Conservation (phyloP, 2,888 invertebrate genomes). For the Drosophila vallismaia region DNA sequence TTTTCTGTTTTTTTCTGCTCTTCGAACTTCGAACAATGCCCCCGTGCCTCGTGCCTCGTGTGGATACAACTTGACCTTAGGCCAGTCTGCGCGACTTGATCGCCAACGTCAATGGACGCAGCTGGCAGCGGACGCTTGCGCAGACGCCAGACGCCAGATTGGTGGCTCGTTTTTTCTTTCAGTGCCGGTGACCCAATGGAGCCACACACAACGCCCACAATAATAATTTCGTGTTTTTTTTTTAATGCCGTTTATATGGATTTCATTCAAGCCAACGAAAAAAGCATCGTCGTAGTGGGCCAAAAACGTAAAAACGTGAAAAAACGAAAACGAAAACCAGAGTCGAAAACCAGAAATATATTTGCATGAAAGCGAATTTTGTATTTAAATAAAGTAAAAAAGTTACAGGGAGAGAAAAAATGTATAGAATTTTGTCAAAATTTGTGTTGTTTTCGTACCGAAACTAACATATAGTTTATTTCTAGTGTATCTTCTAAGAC, state of each 20-base stretch:
- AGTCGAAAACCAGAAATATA: constrained; percentile 50
- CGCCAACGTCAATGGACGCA: constrained; percentile 73
- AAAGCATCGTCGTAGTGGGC: constrained; percentile 24
- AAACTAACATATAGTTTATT: background rate
- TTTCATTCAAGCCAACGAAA: constrained; percentile 59
- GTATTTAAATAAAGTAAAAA: too few relatives aligned
- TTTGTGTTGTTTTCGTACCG: too few relatives aligned
- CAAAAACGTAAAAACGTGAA: constrained; percentile 45
- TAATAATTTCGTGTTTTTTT: constrained; percentile 44
- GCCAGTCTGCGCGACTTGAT: constrained; percentile 49
- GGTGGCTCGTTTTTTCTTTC: constrained; percentile 18
- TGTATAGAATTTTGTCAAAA: too few relatives aligned
- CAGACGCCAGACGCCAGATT: constrained; percentile 26
- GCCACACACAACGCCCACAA: constrained; percentile 49
- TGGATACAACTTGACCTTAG: constrained; percentile 64
- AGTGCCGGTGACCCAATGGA: constrained; percentile 43
- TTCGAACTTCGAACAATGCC: constrained; percentile 41
- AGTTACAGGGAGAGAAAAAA: background rate
- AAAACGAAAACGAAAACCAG: constrained; percentile 46
- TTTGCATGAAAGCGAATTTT: constrained; percentile 74
- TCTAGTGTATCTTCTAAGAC: constrained; percentile 10
- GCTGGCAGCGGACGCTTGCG: constrained; percentile 45
- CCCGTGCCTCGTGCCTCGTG: constrained; percentile 9
- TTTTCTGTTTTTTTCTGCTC: constrained; percentile 26
- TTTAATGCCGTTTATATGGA: constrained; percentile 50